Percentiles rank a stretch among this genome's conserved stretches.
Evolutionary conservation across 2,797 vertebrate genomes (phyloP).

Genomic region (Xenops minutus): DNA sequence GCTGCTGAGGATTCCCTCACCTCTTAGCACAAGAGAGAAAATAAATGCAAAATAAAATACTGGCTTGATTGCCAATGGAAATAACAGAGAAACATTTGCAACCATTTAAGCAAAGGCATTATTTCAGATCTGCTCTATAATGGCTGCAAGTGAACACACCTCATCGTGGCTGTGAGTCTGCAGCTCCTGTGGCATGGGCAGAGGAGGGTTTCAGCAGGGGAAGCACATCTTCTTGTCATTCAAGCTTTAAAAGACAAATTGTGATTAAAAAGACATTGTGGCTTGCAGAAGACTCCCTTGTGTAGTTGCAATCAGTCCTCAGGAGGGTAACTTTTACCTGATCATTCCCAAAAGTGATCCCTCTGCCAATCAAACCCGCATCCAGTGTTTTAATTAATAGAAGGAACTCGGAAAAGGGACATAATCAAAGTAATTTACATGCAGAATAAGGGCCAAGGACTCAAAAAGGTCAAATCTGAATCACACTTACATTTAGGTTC

Average conservation of each 20-base stretch:
- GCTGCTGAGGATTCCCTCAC: background rate
- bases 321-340: background rate
- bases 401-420: background rate
- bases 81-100: slow-evolving; percentile 3
- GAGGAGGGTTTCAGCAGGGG: background rate
- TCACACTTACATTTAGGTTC: background rate
- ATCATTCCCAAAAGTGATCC: background rate
- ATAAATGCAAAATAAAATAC: background rate
- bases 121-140: background rate
- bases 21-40: background rate
- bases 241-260: background rate
- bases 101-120: background rate
- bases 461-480: background rate
- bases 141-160: background rate
- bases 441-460: background rate
- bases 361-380: background rate
- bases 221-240: background rate
- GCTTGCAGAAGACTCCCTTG: background rate
- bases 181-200: background rate
- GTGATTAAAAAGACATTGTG: background rate
- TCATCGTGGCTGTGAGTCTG: fast-evolving
- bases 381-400: background rate
- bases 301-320: background rate
- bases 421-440: background rate
- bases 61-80: background rate